phyloP scores from a whole-genome alignment of 2,888 invertebrate species.

The Cosmia trapezina region DNA sequence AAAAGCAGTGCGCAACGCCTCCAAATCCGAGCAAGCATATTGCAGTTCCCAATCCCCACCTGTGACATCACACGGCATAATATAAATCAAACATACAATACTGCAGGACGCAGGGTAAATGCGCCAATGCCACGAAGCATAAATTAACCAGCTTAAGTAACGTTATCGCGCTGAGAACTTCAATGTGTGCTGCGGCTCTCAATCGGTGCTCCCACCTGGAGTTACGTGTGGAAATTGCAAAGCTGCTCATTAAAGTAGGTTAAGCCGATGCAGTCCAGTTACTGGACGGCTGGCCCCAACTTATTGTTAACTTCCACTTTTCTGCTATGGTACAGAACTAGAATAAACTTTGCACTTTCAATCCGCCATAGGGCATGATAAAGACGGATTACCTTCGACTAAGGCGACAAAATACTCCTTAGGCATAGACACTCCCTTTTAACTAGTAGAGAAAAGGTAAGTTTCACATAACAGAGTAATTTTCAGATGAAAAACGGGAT shows the following conservation, averaged over 20 bases:
- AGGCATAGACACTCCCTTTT: not conserved
- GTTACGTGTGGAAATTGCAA: constrained; percentile 58
- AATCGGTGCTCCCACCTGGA: constrained; percentile 53
- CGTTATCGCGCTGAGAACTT: constrained; percentile 53
- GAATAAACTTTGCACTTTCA: constrained; percentile 14
- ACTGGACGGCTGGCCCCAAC: constrained; percentile 25
- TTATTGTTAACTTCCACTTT: constrained; percentile 40
- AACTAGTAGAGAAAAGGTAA: not conserved
- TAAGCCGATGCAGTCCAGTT: constrained; percentile 34
- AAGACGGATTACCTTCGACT: not conserved
- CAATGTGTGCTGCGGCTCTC: constrained; percentile 54
- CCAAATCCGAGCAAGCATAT: not conserved
- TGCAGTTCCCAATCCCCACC: constrained; percentile 9
- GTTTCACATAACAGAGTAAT: not conserved
- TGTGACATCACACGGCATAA: constrained; percentile 11
- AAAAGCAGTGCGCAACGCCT: not conserved
- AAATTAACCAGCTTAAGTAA: constrained; percentile 57
- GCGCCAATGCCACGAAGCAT: constrained; percentile 43
- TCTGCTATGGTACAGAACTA: not conserved
- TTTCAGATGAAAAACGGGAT: not conserved
- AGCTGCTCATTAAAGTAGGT: constrained; percentile 53
- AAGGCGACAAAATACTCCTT: not conserved
- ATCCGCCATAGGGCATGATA: too few species aligned
- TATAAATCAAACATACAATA: constrained; percentile 35
- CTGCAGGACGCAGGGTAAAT: constrained; percentile 22